Base-by-base conservation (phyloP, 2,888 invertebrate genomes). In the Glomeris marginata region DNA sequence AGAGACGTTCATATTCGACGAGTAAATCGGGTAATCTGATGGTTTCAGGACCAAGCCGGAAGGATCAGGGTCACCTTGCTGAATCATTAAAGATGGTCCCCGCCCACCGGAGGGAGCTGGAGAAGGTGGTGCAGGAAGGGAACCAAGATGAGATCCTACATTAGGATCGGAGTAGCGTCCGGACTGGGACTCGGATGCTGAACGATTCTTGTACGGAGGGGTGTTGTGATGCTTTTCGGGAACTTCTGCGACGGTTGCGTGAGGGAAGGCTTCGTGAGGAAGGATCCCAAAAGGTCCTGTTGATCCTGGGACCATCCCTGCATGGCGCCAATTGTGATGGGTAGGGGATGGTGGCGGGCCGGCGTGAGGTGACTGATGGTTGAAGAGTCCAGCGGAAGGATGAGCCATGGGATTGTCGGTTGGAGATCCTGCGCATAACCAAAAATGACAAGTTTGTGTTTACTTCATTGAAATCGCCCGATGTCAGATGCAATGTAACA, bases 221-320 rank as follows among this genome's bases (percentile, higher is more conserved):
- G 28, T 28, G 28, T 28, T 28, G 28, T 28, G 28, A 18, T 45
- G 45, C n/a, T 49, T 49, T 15, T 50, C 46, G 46, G 41, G 41
- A 1, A 46, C 21, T 15, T 50, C 46, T 2, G 49, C 16, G 18
- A 40, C 47, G 4, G 41, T 20, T 11, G 54, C 50, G 37, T 57
- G 52, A n/a, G 55, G 55, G 33, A 58, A 55, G 38, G 58, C 54
- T 50, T 58, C 56, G 46, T 57, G 57, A 18, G 58, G 57, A 15
- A 58, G 43, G 8, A 57, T 54, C 2, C 57, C 58, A 53, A 58
- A 58, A 34, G 58, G 57, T 16, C 57, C 54, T 35, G 53, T 56
- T 2, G 55, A 38, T 6, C 46, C 36, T 18, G 56, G 54, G 37
- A 56, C 54, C 13, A 57, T 57, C 21, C 53, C 55, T 10, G 58